Base-by-base conservation (phyloP, 2,888 invertebrate species). In the Panopea generosa region DNA sequence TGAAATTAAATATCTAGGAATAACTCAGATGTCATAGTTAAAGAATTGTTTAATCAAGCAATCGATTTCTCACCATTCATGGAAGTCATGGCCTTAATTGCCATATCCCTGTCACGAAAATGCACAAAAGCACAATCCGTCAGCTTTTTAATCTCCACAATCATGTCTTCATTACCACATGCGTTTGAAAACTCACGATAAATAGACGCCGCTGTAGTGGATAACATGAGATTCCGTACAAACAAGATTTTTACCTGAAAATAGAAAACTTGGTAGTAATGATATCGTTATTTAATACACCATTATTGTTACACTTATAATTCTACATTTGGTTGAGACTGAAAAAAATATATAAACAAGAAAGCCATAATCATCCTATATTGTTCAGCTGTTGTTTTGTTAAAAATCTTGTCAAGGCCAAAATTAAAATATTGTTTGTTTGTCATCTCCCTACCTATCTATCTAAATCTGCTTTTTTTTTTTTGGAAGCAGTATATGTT, bases 71-170 rank as follows among this genome's bases (percentile, higher is more conserved):
- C 84, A 92, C 93, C 91, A 86, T 93, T 90, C 52, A 91, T 75
- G 24, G 67, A 66, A 24, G 89, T 86, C 85, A 92, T 86, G 1
- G 92, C 92, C 52, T 81, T 82, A 14, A 90, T 49, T 0, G 96
- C 96, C 89, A 95, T 94, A 71, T 94, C 93, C 56, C 96, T 93
- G 43, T 94, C 94, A 82, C 92, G 93, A 86, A 96, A 96, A 92
- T 96, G 96, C 27, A 96, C 93, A 89, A 96, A 96, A 0, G 96
- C 96, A 92, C 95, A 96, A 86, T 96, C 96, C 88, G 95, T 95
- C 3, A 96, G 94, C 90, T 96, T 96, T 92, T 96, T 96, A 0
- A 96, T 94, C 63, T 95, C 94, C 77, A 93, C 93, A 14, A 94
- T 90, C 20, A 86, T 86, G 49, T 89, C 89, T 0, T 88, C 86